These are phyloP conservation scores for Columbina picui DNA, from an alignment of 2,113 vertebrate genomes.

Conservation along the genomic window DNA sequence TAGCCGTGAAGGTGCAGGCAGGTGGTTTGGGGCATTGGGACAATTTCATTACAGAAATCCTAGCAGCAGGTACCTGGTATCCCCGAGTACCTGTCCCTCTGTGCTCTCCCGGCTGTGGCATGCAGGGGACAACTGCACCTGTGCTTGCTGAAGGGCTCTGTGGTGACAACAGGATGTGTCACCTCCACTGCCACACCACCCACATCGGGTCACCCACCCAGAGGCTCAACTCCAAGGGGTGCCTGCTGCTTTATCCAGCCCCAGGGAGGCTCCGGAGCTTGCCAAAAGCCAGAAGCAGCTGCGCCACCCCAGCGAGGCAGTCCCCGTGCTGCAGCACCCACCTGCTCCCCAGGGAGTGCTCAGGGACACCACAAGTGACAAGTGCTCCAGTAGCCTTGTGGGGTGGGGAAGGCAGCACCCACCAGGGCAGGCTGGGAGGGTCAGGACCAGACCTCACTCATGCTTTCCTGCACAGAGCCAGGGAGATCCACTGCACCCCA, in stretches of 20 bases:
- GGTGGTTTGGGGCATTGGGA: neutral
- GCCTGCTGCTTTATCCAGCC: neutral
- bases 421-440: too few relatives aligned
- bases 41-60: fast-evolving
- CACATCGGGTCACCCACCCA: fast-evolving
- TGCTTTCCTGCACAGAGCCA: fast-evolving
- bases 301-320: fast-evolving
- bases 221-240: neutral
- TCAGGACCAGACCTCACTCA: fast-evolving
- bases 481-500: fast-evolving
- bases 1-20: neutral
- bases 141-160: neutral
- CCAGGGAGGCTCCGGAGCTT: neutral
- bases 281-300: neutral
- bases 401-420: fast-evolving
- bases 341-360: fast-evolving
- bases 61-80: neutral
- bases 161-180: neutral
- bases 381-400: fast-evolving
- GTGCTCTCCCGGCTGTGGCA: fast-evolving
- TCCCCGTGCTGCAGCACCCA: fast-evolving
- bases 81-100: fast-evolving
- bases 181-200: neutral
- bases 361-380: fast-evolving
- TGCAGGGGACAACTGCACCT: neutral